Evolutionary conservation across 2,797 vertebrate species (phyloP).

Genomic region (Trachops cirrhosus): DNA sequence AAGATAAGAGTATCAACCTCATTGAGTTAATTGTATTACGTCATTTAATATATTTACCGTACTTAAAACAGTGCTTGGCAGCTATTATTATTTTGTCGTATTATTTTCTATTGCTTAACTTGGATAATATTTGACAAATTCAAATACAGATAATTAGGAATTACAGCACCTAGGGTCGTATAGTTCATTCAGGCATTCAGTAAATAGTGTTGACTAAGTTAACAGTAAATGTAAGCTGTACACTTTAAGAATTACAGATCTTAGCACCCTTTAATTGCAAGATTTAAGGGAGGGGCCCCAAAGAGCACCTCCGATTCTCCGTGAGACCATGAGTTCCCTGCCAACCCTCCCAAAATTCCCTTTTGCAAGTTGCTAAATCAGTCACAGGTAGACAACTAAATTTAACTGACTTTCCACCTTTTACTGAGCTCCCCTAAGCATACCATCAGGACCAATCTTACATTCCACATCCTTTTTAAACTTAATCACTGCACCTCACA

Average conservation of each 20-base stretch:
- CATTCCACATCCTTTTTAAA: not conserved
- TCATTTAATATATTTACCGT: not conserved
- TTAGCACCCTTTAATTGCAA: not conserved
- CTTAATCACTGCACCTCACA: not conserved
- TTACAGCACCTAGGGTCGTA: not conserved
- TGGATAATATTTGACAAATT: not conserved
- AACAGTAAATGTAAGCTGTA: not conserved
- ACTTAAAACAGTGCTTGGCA: not conserved
- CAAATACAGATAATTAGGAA: conserved; percentile 8
- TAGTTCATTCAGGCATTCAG: not conserved
- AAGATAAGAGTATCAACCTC: not conserved
- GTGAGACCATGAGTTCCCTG: not conserved
- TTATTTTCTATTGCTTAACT: conserved; percentile 25
- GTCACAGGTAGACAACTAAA: not conserved
- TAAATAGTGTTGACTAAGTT: conserved; percentile 23
- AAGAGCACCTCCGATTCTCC: not conserved
- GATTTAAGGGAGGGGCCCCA: not conserved
- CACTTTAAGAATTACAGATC: not conserved
- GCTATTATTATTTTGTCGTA: not conserved
- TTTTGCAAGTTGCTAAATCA: conserved; percentile 1
- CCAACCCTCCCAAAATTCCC: not conserved
- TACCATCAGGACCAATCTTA: not conserved
- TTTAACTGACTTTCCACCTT: not conserved
- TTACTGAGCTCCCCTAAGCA: not conserved
- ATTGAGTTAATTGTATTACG: conserved; percentile 14